Percentiles rank a stretch among this genome's conserved stretches.
These are phyloP conservation scores for Tachysurus vachellii DNA, from an alignment of 2,113 vertebrate genomes.

Conservation along the genomic window DNA sequence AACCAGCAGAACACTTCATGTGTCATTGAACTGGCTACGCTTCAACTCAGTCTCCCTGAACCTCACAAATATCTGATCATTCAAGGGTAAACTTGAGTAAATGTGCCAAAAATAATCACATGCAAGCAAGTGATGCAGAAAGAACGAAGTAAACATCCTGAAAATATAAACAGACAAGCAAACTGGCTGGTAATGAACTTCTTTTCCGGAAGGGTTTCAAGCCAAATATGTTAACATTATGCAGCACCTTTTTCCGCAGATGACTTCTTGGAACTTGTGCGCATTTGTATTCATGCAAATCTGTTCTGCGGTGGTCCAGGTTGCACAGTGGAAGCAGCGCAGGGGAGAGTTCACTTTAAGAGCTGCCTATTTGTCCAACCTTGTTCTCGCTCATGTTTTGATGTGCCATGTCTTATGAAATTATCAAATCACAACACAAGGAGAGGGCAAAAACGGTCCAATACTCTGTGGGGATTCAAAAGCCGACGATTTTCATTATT, in stretches of 20 bases:
- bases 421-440: slow-evolving; percentile 38
- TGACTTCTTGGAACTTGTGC: slow-evolving; percentile 25
- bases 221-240: slow-evolving; percentile 45
- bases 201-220: slow-evolving; percentile 54
- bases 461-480: slow-evolving; percentile 5
- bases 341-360: background rate
- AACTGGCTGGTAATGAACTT: slow-evolving; percentile 72
- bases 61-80: slow-evolving; percentile 51
- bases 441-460: slow-evolving; percentile 9
- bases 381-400: slow-evolving; percentile 29
- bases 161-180: slow-evolving; percentile 52
- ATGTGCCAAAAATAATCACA: slow-evolving; percentile 52
- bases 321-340: background rate
- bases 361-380: slow-evolving; percentile 29
- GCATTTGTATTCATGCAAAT: slow-evolving; percentile 41
- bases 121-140: slow-evolving; percentile 41
- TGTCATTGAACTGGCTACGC: slow-evolving; percentile 50
- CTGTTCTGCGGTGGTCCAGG: slow-evolving; percentile 21
- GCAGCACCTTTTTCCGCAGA: slow-evolving; percentile 25
- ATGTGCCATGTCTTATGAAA: slow-evolving; percentile 46
- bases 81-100: slow-evolving; percentile 48
- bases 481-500: background rate
- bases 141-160: slow-evolving; percentile 32
- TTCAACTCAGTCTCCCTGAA: slow-evolving; percentile 46
- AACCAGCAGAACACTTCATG: slow-evolving; percentile 50